These are phyloP conservation scores for Bellardia pandia DNA, from an alignment of 2,888 invertebrate species.

Conservation along the genomic window DNA sequence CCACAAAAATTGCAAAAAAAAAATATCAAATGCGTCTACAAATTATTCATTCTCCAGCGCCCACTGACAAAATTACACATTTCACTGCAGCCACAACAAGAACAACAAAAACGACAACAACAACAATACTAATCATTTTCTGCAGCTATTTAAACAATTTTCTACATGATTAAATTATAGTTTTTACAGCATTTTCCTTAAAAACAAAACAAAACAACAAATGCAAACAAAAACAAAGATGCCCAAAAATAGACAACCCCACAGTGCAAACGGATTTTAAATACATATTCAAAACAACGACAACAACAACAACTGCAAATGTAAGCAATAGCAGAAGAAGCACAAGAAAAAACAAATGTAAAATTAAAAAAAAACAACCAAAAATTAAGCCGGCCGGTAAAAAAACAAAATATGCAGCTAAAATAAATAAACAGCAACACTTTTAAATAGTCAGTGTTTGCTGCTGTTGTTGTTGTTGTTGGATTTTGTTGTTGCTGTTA, in stretches of 20 bases:
- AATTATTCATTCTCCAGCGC: constrained; percentile 19
- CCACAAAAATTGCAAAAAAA: neutral
- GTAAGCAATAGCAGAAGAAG: neutral
- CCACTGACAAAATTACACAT: constrained; percentile 38
- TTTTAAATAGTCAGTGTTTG: constrained; percentile 40
- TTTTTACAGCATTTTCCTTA: constrained; percentile 23
- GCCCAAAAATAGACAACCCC: constrained; percentile 64
- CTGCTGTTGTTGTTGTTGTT: constrained; percentile 12
- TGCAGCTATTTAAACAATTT: constrained; percentile 58
- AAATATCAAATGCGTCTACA: constrained; percentile 2
- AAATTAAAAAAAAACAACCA: constrained; percentile 23
- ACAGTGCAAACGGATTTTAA: constrained; percentile 53
- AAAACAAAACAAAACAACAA: neutral
- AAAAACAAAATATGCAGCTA: constrained; percentile 44
- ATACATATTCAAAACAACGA: constrained; percentile 35
- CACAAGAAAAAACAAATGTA: constrained; percentile 1
- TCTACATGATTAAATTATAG: constrained; percentile 60
- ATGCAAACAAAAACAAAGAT: constrained; percentile 24
- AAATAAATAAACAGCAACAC: constrained; percentile 48
- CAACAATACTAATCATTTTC: neutral
- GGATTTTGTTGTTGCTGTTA: constrained; percentile 5
- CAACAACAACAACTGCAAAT: neutral
- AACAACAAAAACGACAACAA: neutral
- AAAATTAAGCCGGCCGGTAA: constrained; percentile 66
- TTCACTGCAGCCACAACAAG: neutral